Evolutionary conservation across 2,888 invertebrate species (phyloP).

Genomic region (Lamproptera curius): DNA sequence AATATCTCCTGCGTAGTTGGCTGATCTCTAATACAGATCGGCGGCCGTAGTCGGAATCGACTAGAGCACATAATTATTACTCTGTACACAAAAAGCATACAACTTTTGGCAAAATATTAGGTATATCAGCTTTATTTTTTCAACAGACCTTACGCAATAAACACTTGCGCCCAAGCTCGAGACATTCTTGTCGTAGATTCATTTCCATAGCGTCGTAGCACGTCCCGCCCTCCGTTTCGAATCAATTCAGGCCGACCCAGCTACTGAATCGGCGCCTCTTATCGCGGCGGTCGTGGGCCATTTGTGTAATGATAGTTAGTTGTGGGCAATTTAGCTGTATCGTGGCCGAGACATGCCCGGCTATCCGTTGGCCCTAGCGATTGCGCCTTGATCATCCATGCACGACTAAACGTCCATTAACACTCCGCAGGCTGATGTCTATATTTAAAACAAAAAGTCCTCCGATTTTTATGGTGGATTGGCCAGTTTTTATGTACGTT

Average conservation of each 20-base stretch:
- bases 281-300: constrained; percentile 17
- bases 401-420: constrained; percentile 11
- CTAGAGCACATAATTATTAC: no score
- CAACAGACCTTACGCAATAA: no score
- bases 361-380: constrained; percentile 19
- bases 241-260: constrained; percentile 18
- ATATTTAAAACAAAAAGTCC: constrained; percentile 1
- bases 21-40: no score
- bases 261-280: constrained; percentile 21
- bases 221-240: constrained; percentile 15
- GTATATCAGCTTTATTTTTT: no score
- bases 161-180: no score
- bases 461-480: no score
- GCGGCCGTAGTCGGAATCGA: no score
- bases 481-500: no score
- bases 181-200: no score
- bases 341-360: constrained; percentile 17
- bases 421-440: constrained; percentile 11
- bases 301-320: constrained; percentile 21
- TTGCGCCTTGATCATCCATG: constrained; percentile 18
- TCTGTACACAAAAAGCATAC: no score
- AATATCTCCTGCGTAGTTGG: no score
- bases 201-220: constrained; percentile 11
- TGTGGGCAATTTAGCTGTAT: constrained; percentile 18
- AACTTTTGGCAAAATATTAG: no score